Conservation (phyloP, 2,888 invertebrate genomes). For the Lasioglossum marginatum region DNA sequence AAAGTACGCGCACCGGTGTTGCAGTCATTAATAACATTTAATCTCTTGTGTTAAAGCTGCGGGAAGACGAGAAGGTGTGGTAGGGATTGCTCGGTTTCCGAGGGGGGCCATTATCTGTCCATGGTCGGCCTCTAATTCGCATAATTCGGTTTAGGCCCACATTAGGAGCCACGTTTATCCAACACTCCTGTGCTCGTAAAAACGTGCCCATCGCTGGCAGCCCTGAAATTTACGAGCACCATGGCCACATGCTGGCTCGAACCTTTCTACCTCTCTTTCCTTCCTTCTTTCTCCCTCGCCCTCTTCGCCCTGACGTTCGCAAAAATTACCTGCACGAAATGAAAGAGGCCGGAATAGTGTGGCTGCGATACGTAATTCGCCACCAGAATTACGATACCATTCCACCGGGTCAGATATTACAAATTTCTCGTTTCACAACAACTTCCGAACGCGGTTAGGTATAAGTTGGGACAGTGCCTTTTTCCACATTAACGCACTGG, state of each 20-base stretch:
- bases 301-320: slow-evolving; percentile 15
- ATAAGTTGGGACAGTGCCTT: no score
- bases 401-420: background rate
- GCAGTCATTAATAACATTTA: slow-evolving; percentile 64
- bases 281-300: background rate
- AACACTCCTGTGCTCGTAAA: slow-evolving; percentile 63
- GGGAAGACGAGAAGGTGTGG: slow-evolving; percentile 21
- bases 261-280: background rate
- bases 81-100: slow-evolving; percentile 39
- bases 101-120: slow-evolving; percentile 55
- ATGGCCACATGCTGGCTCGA: slow-evolving; percentile 41
- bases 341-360: slow-evolving; percentile 29
- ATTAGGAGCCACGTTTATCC: slow-evolving; percentile 68
- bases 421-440: background rate
- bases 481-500: no score
- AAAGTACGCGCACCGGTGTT: slow-evolving; percentile 28
- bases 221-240: slow-evolving; percentile 63
- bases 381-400: slow-evolving; percentile 35
- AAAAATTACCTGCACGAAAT: slow-evolving; percentile 57
- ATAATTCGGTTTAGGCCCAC: slow-evolving; percentile 71
- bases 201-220: slow-evolving; percentile 59
- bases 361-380: slow-evolving; percentile 46
- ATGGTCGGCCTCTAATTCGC: slow-evolving; percentile 61
- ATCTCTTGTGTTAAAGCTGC: slow-evolving; percentile 52
- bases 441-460: no score